A percentile compares a stretch with the other conserved stretches of the same genome.
Conservation (phyloP, 2,113 vertebrate genomes). For the Rhegmatorhina hoffmannsi region DNA sequence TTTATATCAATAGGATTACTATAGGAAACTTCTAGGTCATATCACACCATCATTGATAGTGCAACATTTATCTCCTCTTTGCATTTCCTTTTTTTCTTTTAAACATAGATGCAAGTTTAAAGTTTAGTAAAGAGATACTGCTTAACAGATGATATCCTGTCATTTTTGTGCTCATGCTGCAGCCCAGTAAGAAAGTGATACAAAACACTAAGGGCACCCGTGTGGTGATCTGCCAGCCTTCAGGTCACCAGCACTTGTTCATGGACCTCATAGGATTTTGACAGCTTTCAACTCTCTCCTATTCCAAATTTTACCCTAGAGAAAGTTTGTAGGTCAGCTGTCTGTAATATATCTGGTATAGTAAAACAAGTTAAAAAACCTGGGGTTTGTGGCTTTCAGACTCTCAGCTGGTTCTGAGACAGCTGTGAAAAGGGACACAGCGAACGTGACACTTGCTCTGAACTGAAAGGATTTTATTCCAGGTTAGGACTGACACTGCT, state of each 20-base stretch:
- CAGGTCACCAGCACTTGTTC: neutral
- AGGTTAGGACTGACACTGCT: neutral
- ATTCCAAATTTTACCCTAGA: neutral
- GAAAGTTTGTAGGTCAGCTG: neutral
- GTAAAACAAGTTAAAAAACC: neutral
- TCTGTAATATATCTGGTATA: neutral
- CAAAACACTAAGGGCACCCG: fast-evolving
- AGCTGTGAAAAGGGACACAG: neutral
- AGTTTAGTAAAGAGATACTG: neutral
- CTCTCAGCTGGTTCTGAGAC: neutral
- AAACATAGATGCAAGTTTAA: neutral
- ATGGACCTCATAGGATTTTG: neutral
- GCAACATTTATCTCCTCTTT: neutral
- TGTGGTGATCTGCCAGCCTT: neutral
- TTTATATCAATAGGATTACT: neutral
- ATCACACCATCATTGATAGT: neutral
- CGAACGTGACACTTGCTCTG: neutral
- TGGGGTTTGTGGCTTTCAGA: neutral
- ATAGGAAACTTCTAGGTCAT: neutral
- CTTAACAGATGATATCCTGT: neutral
- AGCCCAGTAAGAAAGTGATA: neutral
- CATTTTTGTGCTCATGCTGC: neutral
- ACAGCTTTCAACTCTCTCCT: neutral
- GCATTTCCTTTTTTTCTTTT: neutral
- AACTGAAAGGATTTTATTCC: neutral